phyloP scores from a whole-genome alignment of 1,140 invertebrate species.

The Aporrectodea caliginosa region DNA sequence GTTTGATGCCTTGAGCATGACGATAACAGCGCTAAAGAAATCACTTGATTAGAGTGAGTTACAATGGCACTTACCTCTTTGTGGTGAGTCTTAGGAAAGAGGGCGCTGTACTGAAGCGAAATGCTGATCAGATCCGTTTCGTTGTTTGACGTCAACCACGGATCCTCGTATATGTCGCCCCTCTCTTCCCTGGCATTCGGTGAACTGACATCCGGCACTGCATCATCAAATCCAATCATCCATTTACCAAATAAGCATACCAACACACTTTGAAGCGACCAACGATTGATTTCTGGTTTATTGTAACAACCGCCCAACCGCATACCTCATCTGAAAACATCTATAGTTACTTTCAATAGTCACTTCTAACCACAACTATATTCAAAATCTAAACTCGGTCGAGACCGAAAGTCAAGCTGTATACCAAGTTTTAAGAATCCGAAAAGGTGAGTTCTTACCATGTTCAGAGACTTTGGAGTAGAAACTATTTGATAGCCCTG shows the following conservation, averaged over 20 bases:
- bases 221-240: background rate
- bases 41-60: background rate
- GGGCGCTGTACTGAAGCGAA: background rate
- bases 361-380: background rate
- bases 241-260: background rate
- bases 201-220: background rate
- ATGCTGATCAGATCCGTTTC: background rate
- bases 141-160: background rate
- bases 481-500: too few species aligned
- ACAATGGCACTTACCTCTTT: background rate
- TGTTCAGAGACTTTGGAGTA: too few species aligned
- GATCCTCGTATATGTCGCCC: background rate
- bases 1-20: background rate
- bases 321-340: too few species aligned
- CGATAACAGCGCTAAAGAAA: background rate
- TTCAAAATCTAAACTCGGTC: background rate
- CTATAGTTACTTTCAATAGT: too few species aligned
- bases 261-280: background rate
- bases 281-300: too few species aligned
- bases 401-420: too few species aligned
- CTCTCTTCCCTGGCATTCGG: background rate
- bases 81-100: background rate
- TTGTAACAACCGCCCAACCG: too few species aligned
- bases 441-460: too few species aligned
- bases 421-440: too few species aligned